Evolutionary conservation across 2,113 vertebrate species (phyloP).

Genomic region (Alethe diademata): DNA sequence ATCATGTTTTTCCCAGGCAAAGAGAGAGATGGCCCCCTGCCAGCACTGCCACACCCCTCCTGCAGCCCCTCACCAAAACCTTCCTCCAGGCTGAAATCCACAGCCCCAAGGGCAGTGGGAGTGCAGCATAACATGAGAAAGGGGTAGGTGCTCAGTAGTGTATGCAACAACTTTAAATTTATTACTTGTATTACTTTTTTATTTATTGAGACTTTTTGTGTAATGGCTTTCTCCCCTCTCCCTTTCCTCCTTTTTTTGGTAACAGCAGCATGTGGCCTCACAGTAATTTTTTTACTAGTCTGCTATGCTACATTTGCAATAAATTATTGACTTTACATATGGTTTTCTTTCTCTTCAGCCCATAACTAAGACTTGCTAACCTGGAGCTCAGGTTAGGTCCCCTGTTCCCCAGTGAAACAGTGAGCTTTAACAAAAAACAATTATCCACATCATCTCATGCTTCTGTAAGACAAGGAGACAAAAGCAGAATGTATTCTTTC

Average conservation of each 20-base stretch:
- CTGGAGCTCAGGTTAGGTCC: not conserved
- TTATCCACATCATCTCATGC: not conserved
- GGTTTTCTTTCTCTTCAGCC: not conserved
- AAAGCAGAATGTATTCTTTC: not conserved
- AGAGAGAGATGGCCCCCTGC: rapidly evolving
- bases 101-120: not conserved
- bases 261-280: not conserved
- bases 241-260: not conserved
- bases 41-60: not conserved
- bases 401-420: not conserved
- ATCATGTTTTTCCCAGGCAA: not conserved
- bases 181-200: not conserved
- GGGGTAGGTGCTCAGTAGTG: not conserved
- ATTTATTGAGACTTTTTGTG: not conserved
- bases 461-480: not conserved
- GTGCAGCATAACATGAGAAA: rapidly evolving
- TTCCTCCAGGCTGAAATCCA: not conserved
- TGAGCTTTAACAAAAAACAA: not conserved
- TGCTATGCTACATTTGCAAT: not conserved
- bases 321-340: not conserved
- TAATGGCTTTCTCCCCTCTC: not conserved
- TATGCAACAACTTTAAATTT: not conserved
- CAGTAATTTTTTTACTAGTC: not conserved
- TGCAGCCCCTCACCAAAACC: not conserved
- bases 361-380: not conserved